Base-by-base conservation (phyloP, 2,797 vertebrate genomes). In the Sparus aurata region DNA sequence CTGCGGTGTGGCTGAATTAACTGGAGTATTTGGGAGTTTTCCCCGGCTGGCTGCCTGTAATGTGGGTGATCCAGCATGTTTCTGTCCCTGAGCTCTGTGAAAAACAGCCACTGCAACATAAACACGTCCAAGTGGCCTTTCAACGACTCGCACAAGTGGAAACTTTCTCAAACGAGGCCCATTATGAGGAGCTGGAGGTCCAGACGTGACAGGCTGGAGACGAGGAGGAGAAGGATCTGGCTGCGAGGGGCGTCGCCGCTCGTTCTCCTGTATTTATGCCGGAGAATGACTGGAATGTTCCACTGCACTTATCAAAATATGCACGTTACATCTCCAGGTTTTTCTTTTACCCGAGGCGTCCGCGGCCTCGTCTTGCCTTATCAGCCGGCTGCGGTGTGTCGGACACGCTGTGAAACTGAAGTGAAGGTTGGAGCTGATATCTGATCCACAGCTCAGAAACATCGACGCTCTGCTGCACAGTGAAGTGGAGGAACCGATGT, bases 251-350 rank as follows among this genome's bases (percentile, higher is more conserved):
- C 70, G 83, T 88, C 60, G 30, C 41, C 52, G 8, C 49, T 64
- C 2, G 7, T 23, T 68, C 64, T 81, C 57, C 9, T 47, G 73
- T 75, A 84, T 89, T 91, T 74, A 82, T 54, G 75, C 55, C 74
- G 68, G 50, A 88, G 93, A 94, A 94, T 93, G 93, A 85, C 66
- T 62, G 92, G 94, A 95, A 94, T 95, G 93, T 92, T 94, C 92
- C 85, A 85, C 83, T 77, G 88, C 85, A 92, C 87, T 92, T 93
- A 92, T 94, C 90, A 92, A 92, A 94, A 92, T 89, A 94, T 90
- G 90, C 86, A 80, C 47, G 6, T 13, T 58, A 54, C 84, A 93
- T 91, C 85, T 86, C 30, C 85, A 82, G 79, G 66, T 91, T 90
- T 34, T 86, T 83, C 54, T 87, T 82, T 85, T 0, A 76, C 64